Conservation (phyloP, 1,140 invertebrate species). For the Scaptodrosophila lebanonensis region DNA sequence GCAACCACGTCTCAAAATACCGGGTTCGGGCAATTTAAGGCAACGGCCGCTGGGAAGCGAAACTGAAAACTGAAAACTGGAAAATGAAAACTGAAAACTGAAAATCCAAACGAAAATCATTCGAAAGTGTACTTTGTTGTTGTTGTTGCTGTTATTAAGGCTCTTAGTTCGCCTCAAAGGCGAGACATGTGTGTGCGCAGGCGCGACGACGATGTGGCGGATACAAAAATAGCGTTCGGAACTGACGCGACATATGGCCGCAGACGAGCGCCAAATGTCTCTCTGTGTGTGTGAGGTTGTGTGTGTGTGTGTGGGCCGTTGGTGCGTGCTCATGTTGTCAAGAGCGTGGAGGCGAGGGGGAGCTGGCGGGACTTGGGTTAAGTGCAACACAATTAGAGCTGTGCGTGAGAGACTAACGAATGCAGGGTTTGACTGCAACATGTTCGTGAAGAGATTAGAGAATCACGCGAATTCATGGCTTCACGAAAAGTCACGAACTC, state of each 20-base stretch:
- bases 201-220: slow-evolving; percentile 17
- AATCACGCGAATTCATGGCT: no score
- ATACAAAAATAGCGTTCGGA: slow-evolving; percentile 27
- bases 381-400: slow-evolving; percentile 27
- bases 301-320: not conserved
- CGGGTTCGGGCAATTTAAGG: slow-evolving; percentile 49
- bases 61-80: slow-evolving; percentile 19
- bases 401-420: no score
- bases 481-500: no score
- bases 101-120: slow-evolving; percentile 25
- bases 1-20: slow-evolving; percentile 28
- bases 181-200: slow-evolving; percentile 43
- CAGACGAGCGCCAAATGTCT: slow-evolving; percentile 37
- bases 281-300: no score
- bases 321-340: not conserved
- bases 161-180: no score
- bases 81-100: slow-evolving; percentile 51
- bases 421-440: no score
- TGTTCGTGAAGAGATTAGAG: no score
- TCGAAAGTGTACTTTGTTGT: no score
- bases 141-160: no score
- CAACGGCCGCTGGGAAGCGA: slow-evolving; percentile 41
- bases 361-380: not conserved
- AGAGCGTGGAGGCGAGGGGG: not conserved
- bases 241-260: slow-evolving; percentile 50